phyloP scores from a whole-genome alignment of 92 coral and sea anemone genomes.

The Paramuricea clavata region DNA sequence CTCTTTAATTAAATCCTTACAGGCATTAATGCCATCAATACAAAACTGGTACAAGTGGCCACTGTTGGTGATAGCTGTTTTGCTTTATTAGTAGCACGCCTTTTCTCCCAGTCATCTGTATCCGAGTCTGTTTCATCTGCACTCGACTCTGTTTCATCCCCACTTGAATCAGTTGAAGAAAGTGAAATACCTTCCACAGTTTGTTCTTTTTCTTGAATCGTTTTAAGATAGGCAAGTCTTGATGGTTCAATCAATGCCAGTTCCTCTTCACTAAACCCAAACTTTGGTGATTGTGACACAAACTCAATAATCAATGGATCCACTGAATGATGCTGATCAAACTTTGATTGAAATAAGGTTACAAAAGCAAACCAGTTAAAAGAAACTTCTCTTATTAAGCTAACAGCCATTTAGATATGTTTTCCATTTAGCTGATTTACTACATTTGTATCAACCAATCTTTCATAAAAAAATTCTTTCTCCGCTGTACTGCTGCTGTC shows the following conservation, averaged over 20 bases:
- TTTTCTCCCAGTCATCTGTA: too few relatives aligned
- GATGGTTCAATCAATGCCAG: constrained; percentile 8
- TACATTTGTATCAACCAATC: neutral
- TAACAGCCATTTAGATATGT: neutral
- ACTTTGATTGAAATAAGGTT: constrained; percentile 5
- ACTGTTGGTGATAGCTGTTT: too few relatives aligned
- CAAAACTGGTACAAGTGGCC: too few relatives aligned
- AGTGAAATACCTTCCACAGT: neutral
- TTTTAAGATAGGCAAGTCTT: constrained; percentile 18
- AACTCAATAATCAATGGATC: constrained; percentile 27
- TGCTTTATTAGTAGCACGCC: too few relatives aligned
- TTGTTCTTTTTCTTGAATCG: constrained; percentile 1
- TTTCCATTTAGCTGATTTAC: neutral
- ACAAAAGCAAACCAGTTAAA: constrained; percentile 45
- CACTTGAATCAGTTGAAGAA: neutral
- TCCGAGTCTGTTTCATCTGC: too few relatives aligned
- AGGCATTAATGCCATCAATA: too few relatives aligned
- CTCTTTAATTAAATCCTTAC: too few relatives aligned
- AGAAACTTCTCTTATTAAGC: constrained; percentile 8
- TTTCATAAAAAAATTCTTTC: neutral
- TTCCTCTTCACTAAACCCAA: constrained; percentile 14
- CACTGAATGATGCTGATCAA: neutral
- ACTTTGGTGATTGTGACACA: neutral
- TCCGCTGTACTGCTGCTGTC: neutral
- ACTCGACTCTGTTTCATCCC: constrained; percentile 3